A percentile compares a stretch with the other conserved stretches of the same genome.
These are phyloP conservation scores for Sialis fuliginosa DNA, from an alignment of 2,888 invertebrate species.

Conservation along the genomic window DNA sequence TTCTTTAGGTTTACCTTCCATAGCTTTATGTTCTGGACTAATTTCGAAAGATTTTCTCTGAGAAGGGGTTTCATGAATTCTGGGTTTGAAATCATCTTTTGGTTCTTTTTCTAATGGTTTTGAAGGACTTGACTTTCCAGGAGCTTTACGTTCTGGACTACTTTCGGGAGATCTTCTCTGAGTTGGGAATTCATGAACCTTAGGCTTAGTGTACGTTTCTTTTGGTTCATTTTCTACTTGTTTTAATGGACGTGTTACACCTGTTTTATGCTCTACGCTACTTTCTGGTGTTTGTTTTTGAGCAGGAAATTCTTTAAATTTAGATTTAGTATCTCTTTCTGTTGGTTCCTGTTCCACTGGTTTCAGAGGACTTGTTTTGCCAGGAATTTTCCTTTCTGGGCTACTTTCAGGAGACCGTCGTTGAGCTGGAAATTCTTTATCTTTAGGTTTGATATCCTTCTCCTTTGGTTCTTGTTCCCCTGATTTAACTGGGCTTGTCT, in stretches of 20 bases:
- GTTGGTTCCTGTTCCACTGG: not conserved
- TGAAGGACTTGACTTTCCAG: not conserved
- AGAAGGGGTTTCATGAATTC: not conserved
- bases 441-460: constrained; percentile 6
- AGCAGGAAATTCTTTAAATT: constrained; percentile 6
- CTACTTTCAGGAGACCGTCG: constrained; percentile 10
- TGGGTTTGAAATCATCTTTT: not conserved
- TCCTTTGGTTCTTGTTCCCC: constrained; percentile 7
- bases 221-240: constrained; percentile 1
- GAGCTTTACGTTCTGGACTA: not conserved
- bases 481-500: constrained; percentile 3
- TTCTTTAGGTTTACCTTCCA: constrained; percentile 8
- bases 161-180: constrained; percentile 18
- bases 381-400: constrained; percentile 10
- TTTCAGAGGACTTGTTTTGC: constrained; percentile 1
- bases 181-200: constrained; percentile 17
- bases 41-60: not conserved
- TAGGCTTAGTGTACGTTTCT: constrained; percentile 2
- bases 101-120: not conserved
- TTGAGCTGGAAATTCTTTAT: constrained; percentile 3
- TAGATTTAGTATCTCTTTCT: not conserved
- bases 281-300: constrained; percentile 9
- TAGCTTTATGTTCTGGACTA: constrained; percentile 4
- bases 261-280: not conserved
- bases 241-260: too few species aligned